These are phyloP conservation scores for Bucco capensis DNA, from an alignment of 2,113 vertebrate species.

Conservation along the genomic window DNA sequence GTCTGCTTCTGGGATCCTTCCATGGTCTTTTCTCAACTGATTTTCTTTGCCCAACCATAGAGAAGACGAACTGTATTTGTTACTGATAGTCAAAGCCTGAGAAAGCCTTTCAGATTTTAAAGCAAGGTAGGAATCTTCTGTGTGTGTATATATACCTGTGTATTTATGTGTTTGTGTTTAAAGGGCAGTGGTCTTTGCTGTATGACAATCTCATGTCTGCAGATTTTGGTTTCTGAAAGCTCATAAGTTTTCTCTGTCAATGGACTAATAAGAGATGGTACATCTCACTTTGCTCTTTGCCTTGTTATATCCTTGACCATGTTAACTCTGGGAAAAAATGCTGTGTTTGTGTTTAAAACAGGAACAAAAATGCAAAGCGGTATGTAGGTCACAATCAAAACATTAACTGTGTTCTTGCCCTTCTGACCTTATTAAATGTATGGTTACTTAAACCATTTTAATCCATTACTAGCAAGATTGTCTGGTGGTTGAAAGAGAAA, in stretches of 20 bases:
- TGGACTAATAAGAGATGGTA: not conserved
- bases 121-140: not conserved
- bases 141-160: not conserved
- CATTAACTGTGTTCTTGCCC: not conserved
- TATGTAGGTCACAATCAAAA: not conserved
- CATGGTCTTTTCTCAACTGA: not conserved
- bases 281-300: not conserved
- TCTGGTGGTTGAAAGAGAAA: not conserved
- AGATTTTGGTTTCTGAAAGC: not conserved
- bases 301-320: not conserved
- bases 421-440: conserved; percentile 1
- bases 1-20: not conserved
- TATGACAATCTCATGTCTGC: not conserved
- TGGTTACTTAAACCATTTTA: conserved; percentile 2
- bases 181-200: not conserved
- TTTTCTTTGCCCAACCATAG: not conserved
- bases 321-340: not conserved
- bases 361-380: not conserved
- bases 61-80: not conserved
- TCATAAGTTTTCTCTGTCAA: not conserved
- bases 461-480: not conserved
- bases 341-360: not conserved
- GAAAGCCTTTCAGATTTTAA: not conserved
- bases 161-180: not conserved
- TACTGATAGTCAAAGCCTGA: not conserved